Conservation (phyloP, 2,113 vertebrate genomes). For the Hepsetus odoe region DNA sequence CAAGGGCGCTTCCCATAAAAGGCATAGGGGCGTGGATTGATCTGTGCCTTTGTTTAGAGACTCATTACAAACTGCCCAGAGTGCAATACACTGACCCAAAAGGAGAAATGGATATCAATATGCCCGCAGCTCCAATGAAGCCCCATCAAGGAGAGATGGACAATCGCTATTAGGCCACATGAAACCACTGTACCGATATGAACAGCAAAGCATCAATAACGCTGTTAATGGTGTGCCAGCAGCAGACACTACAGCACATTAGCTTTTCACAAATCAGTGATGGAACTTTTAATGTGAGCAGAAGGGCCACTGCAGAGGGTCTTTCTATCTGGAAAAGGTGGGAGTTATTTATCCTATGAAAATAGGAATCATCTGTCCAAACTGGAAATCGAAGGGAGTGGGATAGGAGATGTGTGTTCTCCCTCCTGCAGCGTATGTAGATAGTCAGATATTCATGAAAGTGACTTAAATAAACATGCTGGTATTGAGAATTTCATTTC, state of each 20-base stretch:
- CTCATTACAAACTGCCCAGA: constrained; percentile 35
- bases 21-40: neutral
- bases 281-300: neutral
- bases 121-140: neutral
- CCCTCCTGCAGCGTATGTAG: too few species aligned
- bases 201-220: neutral
- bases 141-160: constrained; percentile 29
- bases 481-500: too few species aligned
- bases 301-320: neutral
- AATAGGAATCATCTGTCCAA: too few species aligned
- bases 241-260: neutral
- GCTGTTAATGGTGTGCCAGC: constrained; percentile 22
- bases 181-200: neutral
- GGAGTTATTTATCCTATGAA: neutral
- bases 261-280: neutral
- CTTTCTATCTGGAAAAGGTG: neutral
- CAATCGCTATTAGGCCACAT: constrained; percentile 1
- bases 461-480: too few species aligned
- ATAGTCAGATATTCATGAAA: too few species aligned
- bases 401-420: too few species aligned
- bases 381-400: too few species aligned
- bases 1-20: neutral
- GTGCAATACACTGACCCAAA: constrained; percentile 14
- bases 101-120: constrained; percentile 32
- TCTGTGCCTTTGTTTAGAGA: constrained; percentile 19